Evolutionary conservation across 2,888 invertebrate genomes (phyloP), one percentile per base, ranked within the genome.

Genomic region (Nowickia ferox): DNA sequence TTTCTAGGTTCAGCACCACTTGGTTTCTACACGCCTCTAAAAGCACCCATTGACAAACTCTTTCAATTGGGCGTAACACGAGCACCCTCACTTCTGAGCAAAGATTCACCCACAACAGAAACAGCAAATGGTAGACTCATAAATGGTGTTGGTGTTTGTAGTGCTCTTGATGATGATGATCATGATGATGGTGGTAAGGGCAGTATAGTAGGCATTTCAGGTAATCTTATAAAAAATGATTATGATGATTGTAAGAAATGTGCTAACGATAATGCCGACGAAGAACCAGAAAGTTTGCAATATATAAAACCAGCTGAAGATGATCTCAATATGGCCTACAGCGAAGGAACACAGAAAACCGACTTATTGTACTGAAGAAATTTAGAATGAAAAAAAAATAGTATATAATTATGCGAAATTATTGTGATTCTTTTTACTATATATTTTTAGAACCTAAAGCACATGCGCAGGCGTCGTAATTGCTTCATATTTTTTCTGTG

Each of bases 11-110:
- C 93, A 77, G 97, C 97, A 88, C 96, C 95, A 90, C 94, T 97
- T 92, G 95, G 96, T 87, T 96, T 95, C 91, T 97, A 97, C 94
- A 97, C 97, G 89, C 97, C 97, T 84, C 95, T 96, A 93, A 96
- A 96, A 94, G 95, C 95, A 76, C 93, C 94, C 88, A 94, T 94
- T 88, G 93, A 94, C 89, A 94, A 93, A 89, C 94, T 95, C 85
- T 97, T 97, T 94, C 96, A 96, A 93, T 94, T 97, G 86, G 97
- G 97, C 74, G 95, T 97, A 81, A 96, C 96, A 87, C 94, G 96
- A 89, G 94, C 94, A 88, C 93, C 92, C 88, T 93, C 87, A 48
- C 82, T 87, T 46, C 68, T 84, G 44, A 83, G 81, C 46, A 80
- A 84, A 74, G 63, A 84, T 71, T 83, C 87, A 13, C 88, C 90